A percentile compares a stretch with the other conserved stretches of the same genome.
These are phyloP conservation scores for Oryzias javanicus DNA, from an alignment of 2,113 vertebrate species.

Conservation along the genomic window DNA sequence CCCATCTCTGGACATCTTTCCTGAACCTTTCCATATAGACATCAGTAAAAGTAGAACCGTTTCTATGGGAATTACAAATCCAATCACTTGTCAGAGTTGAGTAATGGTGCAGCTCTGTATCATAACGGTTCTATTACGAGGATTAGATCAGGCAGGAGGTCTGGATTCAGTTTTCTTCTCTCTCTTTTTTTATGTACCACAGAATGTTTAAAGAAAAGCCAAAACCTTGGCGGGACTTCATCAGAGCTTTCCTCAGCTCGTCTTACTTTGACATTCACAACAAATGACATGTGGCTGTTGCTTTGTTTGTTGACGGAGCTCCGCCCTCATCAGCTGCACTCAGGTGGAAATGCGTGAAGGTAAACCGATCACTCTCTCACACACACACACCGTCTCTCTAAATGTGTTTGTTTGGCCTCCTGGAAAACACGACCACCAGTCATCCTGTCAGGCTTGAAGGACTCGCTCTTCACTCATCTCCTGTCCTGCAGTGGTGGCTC, in stretches of 20 bases:
- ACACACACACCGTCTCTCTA: not conserved
- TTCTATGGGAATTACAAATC: not conserved
- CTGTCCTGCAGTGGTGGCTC: conserved; percentile 10
- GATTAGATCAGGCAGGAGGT: too few relatives aligned
- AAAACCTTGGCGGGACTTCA: too few relatives aligned
- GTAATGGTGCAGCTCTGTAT: too few relatives aligned
- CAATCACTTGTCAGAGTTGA: too few relatives aligned
- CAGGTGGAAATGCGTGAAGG: not conserved
- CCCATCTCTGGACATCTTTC: too few relatives aligned
- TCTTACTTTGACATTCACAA: not conserved
- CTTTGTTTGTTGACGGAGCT: not conserved
- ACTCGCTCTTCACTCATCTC: conserved; percentile 14
- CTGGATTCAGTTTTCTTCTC: too few relatives aligned
- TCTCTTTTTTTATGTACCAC: too few relatives aligned
- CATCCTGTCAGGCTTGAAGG: conserved; percentile 16
- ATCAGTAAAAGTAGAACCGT: not conserved
- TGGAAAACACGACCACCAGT: not conserved
- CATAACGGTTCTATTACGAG: too few relatives aligned
- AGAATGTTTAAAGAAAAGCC: too few relatives aligned
- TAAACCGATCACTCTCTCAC: conserved; percentile 11
- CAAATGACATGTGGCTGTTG: not conserved
- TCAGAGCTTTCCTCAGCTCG: not conserved
- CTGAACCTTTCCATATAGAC: not conserved
- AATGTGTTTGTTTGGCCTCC: not conserved
- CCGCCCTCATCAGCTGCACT: not conserved